phyloP scores from a whole-genome alignment of 2,888 invertebrate species.

The Omphaloscelis lunosa region DNA sequence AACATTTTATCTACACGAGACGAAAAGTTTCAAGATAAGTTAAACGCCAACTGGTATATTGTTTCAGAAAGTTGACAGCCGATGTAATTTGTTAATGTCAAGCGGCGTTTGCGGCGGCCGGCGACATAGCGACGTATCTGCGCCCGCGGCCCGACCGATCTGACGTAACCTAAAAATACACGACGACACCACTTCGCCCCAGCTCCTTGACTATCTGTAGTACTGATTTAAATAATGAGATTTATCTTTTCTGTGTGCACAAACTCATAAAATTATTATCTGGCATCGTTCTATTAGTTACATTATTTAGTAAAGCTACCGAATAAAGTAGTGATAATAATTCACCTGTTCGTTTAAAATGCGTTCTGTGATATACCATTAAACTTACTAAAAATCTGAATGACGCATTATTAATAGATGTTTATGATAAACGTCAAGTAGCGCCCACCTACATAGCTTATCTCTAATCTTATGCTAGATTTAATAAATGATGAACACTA shows the following conservation, averaged over 20 bases:
- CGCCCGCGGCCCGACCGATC: constrained; percentile 72
- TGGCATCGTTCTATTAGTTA: constrained; percentile 81
- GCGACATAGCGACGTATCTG: constrained; percentile 74
- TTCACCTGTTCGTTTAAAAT: constrained; percentile 80
- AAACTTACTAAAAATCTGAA: constrained; percentile 78
- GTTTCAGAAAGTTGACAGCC: constrained; percentile 89
- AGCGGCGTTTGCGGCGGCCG: constrained; percentile 73
- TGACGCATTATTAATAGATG: constrained; percentile 81
- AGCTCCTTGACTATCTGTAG: constrained; percentile 78
- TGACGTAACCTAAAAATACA: constrained; percentile 86
- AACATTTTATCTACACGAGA: constrained; percentile 89
- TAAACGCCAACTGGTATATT: constrained; percentile 90
- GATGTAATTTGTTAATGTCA: constrained; percentile 90
- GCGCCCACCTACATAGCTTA: constrained; percentile 76
- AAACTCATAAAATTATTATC: constrained; percentile 80
- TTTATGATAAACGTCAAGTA: constrained; percentile 76
- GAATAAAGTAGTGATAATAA: constrained; percentile 81
- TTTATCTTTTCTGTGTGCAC: constrained; percentile 81
- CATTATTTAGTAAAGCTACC: constrained; percentile 81
- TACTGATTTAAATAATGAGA: constrained; percentile 84
- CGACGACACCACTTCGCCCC: constrained; percentile 68
- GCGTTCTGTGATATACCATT: constrained; percentile 76
- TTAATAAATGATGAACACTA: constrained; percentile 62
- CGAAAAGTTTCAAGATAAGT: constrained; percentile 89
- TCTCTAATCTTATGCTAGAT: constrained; percentile 63